Evolutionary conservation across 2,888 invertebrate species (phyloP).

Genomic region (Flabesymbios commensalis): DNA sequence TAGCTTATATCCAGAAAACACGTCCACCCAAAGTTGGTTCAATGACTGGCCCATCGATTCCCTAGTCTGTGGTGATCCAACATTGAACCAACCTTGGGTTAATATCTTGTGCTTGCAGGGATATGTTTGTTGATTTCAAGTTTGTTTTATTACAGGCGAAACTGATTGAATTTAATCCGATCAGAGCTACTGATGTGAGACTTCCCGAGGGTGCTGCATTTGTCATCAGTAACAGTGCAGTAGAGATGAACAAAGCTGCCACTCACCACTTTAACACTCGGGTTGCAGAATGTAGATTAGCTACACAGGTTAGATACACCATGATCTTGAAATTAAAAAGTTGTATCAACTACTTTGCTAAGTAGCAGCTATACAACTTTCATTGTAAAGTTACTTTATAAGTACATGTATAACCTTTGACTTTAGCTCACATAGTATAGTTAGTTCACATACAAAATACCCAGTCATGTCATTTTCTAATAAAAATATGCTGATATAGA

Average conservation of each 20-base stretch:
- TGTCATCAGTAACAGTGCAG: constrained; percentile 86
- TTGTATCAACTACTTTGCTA: too few species aligned
- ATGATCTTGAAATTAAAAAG: not conserved
- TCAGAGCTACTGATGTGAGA: constrained; percentile 64
- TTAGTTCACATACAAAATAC: too few species aligned
- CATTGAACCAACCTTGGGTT: not conserved
- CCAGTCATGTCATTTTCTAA: too few species aligned
- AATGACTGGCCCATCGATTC: too few species aligned
- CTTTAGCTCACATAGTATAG: too few species aligned
- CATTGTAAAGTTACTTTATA: too few species aligned
- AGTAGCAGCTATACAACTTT: too few species aligned
- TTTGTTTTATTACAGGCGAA: constrained; percentile 67
- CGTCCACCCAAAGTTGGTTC: too few species aligned
- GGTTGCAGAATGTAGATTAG: constrained; percentile 91
- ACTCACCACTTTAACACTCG: constrained; percentile 86
- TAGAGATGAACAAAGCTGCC: constrained; percentile 90
- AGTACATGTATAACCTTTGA: too few species aligned
- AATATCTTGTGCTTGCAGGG: not conserved
- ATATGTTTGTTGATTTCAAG: not conserved
- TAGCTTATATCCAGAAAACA: too few species aligned
- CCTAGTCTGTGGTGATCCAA: not conserved
- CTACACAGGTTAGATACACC: constrained; percentile 62
- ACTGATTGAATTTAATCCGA: constrained; percentile 89
- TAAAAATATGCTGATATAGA: too few species aligned
- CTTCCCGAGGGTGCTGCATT: constrained; percentile 84